Evolutionary conservation across 2,797 vertebrate species (phyloP).

Genomic region (Tamandua tetradactyla): DNA sequence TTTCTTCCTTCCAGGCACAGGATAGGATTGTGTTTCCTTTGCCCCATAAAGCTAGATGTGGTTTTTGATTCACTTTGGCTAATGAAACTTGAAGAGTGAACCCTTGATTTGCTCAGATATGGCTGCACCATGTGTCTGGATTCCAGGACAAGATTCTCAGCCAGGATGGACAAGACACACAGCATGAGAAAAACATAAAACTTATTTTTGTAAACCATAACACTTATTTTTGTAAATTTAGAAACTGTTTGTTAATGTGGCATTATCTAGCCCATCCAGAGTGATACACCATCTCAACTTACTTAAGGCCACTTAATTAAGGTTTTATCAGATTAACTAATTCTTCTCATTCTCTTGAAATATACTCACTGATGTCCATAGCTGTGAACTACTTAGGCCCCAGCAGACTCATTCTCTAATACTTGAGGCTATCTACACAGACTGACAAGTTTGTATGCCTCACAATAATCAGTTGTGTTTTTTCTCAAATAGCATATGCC

Average conservation of each 20-base stretch:
- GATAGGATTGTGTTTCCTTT: neutral
- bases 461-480: neutral
- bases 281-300: neutral
- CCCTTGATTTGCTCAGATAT: neutral
- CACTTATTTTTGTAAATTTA: neutral
- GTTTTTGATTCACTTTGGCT: neutral
- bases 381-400: neutral
- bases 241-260: neutral
- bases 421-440: fast-evolving
- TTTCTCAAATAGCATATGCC: neutral
- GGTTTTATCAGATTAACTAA: neutral
- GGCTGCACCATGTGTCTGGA: neutral
- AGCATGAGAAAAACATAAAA: neutral
- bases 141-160: neutral
- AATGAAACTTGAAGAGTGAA: neutral
- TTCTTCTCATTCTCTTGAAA: neutral
- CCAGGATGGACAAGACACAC: neutral
- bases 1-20: neutral
- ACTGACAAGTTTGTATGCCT: neutral
- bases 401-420: neutral
- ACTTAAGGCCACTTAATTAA: neutral
- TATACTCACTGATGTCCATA: neutral
- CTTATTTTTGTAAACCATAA: neutral
- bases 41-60: neutral
- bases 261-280: neutral